Evolutionary conservation across 2,113 vertebrate genomes (phyloP), one percentile per base, ranked within the genome.

Genomic region (Vanacampus margaritifer): DNA sequence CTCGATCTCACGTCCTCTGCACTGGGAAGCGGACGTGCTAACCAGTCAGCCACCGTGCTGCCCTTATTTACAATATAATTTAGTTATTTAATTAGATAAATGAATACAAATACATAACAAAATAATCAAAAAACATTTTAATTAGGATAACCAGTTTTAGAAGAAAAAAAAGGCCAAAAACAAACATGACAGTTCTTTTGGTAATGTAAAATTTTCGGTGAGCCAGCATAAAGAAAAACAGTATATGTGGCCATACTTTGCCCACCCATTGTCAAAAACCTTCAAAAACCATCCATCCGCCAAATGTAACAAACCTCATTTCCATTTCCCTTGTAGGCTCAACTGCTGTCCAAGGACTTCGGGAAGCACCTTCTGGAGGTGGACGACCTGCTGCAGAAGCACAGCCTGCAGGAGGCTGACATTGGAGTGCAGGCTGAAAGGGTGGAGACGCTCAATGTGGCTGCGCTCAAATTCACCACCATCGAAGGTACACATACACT

Each of bases 351-450:
- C 0, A 94, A 93, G 81, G 96, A 98, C 39, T 84, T 93, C 37
- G 96, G 96, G 50, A 98, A 99, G 71, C 96, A 99, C 46, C 93
- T 99, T 7, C 88, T 97, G 76, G 95, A 98, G 85, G 95, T 96
- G 0, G 97, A 95, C 1, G 96, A 98, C 77, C 86, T 99, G 10
- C 86, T 98, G 73, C 97, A 99, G 92, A 97, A 98, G 66, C 97
- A 98, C 0, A 85, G 87, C 37, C 88, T 98, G 19, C 90, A 96
- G 82, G 96, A 99, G 69, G 95, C 94, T 0, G 97, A 99, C 75
- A 92, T 99, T 5, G 19, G 91, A 0, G 93, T 94, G 1, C 97
- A 98, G 90, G 92, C 92, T 0, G 96, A 98, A 66, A 86, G 96
- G 1, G 95, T 99, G 0, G 88, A 94, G 80, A 93, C 90, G 0